These are phyloP conservation scores for Zoanthus gigantus DNA, from an alignment of 92 coral and sea anemone genomes.

Conservation along the genomic window DNA sequence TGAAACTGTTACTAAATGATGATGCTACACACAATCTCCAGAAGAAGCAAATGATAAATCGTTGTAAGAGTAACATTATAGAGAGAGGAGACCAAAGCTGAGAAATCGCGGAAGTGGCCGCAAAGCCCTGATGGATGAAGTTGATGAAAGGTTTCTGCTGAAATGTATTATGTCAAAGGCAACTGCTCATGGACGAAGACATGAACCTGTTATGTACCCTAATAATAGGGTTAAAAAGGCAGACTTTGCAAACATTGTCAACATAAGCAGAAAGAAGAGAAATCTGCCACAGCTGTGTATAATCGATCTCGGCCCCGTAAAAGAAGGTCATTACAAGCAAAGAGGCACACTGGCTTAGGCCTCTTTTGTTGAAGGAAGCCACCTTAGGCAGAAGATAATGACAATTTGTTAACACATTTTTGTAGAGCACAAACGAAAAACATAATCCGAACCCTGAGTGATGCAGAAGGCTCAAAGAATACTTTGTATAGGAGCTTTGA, in stretches of 20 bases:
- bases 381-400: too few relatives aligned
- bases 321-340: slow-evolving; percentile 15
- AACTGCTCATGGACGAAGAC: slow-evolving; percentile 52
- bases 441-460: slow-evolving; percentile 25
- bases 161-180: slow-evolving; percentile 41
- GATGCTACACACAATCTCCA: slow-evolving; percentile 32
- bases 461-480: slow-evolving; percentile 33
- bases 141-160: slow-evolving; percentile 36
- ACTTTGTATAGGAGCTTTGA: slow-evolving; percentile 46
- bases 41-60: slow-evolving; percentile 36
- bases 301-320: slow-evolving; percentile 45
- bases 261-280: slow-evolving; percentile 25
- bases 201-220: slow-evolving; percentile 32
- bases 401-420: too few relatives aligned
- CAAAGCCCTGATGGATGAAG: slow-evolving; percentile 37
- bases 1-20: slow-evolving; percentile 34
- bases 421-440: too few relatives aligned
- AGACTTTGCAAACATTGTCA: slow-evolving; percentile 44
- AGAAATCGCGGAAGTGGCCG: slow-evolving; percentile 48
- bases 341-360: too few relatives aligned
- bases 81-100: slow-evolving; percentile 45
- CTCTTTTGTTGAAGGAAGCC: too few relatives aligned
- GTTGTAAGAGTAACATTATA: slow-evolving; percentile 45
- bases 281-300: slow-evolving; percentile 42
- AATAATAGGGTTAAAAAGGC: slow-evolving; percentile 37